Base-by-base conservation (phyloP, 2,888 invertebrate species). In the Drosophila sordidula region DNA sequence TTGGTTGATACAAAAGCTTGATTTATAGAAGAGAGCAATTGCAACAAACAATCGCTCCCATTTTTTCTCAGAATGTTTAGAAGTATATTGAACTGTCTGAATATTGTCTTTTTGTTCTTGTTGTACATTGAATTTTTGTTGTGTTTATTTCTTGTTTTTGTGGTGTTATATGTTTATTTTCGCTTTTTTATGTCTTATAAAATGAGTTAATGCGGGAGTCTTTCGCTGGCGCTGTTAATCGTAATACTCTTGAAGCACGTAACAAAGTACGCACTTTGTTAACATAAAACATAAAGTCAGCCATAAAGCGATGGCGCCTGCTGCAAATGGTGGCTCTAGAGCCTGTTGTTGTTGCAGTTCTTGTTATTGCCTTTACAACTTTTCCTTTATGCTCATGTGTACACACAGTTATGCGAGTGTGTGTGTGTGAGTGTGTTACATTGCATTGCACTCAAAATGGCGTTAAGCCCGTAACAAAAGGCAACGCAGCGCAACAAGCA, bases 221-320 rank as follows among this genome's bases (percentile, higher is more conserved):
- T 55, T 22, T 12, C 22, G 22, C 18, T 11, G 6, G 4, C 36
- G 42, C 34, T 51, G 18, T 73, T 56, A 45, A 56, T 58, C 62
- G 69, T 55, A 56, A 62, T 57, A 39, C 57, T 36, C 61, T 68
- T 63, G 54, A 41, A 74, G 62, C 58, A 46, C 59, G 64, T 52
- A 63, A 68, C 69, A 74, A 87, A 79, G 70, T 73, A 67, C 77
- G 58, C 80, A 85, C 70, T 79, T 79, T 87, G 88, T 82, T 79
- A 73, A 70, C 86, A 82, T 79, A 50, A 61, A 78, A 79, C 66
- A 73, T 62, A 56, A 82, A 85, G 77, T 72, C 73, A 45, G 58
- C 73, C 52, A 67, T 86, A 82, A 83, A 70, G 57, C 51, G 59
- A 68, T 46, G 76, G 52, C 75, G 54, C 39, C 78, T 66, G 59